Evolutionary conservation across 2,113 vertebrate species (phyloP).

Genomic region (Xenotilapia longispinis): DNA sequence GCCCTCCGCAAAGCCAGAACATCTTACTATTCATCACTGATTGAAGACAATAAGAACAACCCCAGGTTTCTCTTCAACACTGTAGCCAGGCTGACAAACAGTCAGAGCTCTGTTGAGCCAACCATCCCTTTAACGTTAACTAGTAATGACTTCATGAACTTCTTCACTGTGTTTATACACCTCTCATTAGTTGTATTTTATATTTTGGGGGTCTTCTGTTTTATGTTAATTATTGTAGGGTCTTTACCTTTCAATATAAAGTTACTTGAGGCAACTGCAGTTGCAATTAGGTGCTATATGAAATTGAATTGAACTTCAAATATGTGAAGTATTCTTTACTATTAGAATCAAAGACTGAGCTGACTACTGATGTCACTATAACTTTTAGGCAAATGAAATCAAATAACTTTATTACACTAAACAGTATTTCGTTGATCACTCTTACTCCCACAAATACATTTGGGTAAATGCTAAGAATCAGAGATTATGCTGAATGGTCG

Average conservation of each 20-base stretch:
- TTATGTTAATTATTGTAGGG: neutral
- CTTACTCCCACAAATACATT: neutral
- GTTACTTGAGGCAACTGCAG: neutral
- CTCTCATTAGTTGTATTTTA: neutral
- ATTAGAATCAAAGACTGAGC: neutral
- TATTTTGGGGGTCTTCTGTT: neutral
- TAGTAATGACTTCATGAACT: neutral
- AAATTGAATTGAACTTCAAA: neutral
- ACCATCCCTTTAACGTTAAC: neutral
- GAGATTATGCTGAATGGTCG: neutral
- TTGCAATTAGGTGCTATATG: neutral
- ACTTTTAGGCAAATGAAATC: neutral
- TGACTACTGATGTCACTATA: neutral
- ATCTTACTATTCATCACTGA: rapidly evolving
- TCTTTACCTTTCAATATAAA: neutral
- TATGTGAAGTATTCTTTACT: neutral
- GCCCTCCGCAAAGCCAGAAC: rapidly evolving
- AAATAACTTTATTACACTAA: neutral
- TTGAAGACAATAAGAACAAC: neutral
- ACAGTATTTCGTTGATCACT: neutral
- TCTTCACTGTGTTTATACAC: neutral
- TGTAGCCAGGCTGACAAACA: neutral
- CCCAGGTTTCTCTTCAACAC: rapidly evolving
- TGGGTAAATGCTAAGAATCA: neutral
- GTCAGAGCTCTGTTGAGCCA: rapidly evolving